Conservation (phyloP, 2,888 invertebrate genomes). For the Rhingia rostrata region DNA sequence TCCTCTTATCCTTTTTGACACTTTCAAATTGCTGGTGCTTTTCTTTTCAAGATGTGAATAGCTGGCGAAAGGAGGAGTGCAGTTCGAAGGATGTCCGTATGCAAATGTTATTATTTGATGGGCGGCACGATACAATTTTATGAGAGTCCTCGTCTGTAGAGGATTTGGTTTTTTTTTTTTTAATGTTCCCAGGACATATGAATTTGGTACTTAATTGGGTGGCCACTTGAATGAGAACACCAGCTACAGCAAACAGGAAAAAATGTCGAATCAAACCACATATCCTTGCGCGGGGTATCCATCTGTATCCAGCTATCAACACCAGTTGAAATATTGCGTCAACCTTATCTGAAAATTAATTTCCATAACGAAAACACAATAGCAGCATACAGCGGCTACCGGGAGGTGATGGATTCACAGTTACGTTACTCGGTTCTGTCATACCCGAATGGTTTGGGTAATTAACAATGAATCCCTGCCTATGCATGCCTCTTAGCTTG, state of each 20-base stretch:
- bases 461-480: slow-evolving; percentile 60
- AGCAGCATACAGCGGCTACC: background rate
- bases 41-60: slow-evolving; percentile 59
- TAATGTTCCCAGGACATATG: slow-evolving; percentile 11
- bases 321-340: slow-evolving; percentile 55
- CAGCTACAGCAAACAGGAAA: background rate
- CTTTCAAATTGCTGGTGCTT: slow-evolving; percentile 59
- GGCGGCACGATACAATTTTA: slow-evolving; percentile 64
- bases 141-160: slow-evolving; percentile 43
- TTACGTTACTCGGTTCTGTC: slow-evolving; percentile 37
- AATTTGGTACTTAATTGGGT: slow-evolving; percentile 39
- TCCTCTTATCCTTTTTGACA: slow-evolving; percentile 47
- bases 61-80: slow-evolving; percentile 24
- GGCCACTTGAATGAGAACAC: slow-evolving; percentile 6
- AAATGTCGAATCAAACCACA: background rate
- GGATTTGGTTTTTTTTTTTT: slow-evolving; percentile 1
- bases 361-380: slow-evolving; percentile 54
- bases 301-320: slow-evolving; percentile 47
- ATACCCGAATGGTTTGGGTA: slow-evolving; percentile 59
- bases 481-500: slow-evolving; percentile 10
- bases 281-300: slow-evolving; percentile 5
- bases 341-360: slow-evolving; percentile 61
- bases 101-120: slow-evolving; percentile 68
- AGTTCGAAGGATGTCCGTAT: slow-evolving; percentile 57
- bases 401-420: slow-evolving; percentile 55